These are phyloP conservation scores for Oreochromis mossambicus DNA, from an alignment of 2,797 vertebrate species.

Conservation along the genomic window DNA sequence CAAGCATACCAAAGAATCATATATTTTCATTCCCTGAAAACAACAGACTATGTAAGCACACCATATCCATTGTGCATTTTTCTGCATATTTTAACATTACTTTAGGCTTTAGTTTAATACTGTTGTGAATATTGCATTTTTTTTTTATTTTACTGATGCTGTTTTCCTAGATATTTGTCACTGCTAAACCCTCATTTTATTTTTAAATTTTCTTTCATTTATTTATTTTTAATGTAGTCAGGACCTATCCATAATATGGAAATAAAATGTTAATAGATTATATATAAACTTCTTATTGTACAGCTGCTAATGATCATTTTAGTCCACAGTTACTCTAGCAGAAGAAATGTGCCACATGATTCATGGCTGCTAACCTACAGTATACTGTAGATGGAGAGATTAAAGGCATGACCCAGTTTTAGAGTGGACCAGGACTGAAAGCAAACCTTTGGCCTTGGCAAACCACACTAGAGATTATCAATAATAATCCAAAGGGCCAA, in stretches of 20 bases:
- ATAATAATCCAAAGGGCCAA: constrained; percentile 72
- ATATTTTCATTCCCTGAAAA: background rate
- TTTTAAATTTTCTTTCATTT: background rate
- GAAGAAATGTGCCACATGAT: background rate
- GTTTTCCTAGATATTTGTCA: background rate
- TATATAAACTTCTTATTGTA: background rate
- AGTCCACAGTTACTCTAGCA: background rate
- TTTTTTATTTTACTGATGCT: background rate
- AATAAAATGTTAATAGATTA: background rate
- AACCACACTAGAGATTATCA: constrained; percentile 69
- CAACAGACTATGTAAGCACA: background rate
- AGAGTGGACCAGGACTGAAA: constrained; percentile 65
- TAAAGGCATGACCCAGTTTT: constrained; percentile 70
- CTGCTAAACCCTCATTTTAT: background rate
- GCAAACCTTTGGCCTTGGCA: constrained; percentile 66
- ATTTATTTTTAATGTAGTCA: background rate
- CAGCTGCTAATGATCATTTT: background rate
- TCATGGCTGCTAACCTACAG: constrained; percentile 47
- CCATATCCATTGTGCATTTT: background rate
- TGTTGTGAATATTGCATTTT: background rate
- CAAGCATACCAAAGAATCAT: background rate
- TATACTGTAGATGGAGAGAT: constrained; percentile 60
- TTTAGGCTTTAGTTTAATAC: background rate
- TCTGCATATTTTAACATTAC: background rate
- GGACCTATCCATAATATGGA: no score